phyloP scores from a whole-genome alignment of 2,113 vertebrate genomes.

The Indicator maculatus region DNA sequence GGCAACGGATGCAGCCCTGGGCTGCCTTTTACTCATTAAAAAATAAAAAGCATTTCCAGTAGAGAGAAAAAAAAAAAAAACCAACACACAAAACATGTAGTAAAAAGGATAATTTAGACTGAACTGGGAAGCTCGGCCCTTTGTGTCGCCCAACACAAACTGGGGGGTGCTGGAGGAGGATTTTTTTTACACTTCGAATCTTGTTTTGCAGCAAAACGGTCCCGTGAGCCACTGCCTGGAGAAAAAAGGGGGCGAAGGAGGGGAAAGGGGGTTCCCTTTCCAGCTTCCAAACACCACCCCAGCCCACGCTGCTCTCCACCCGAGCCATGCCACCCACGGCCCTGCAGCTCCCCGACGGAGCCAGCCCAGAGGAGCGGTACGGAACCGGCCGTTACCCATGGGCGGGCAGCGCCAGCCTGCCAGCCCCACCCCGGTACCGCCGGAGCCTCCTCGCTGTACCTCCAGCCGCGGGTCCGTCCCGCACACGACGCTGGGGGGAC shows the following conservation, averaged over 20 bases:
- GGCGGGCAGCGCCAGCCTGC: not conserved
- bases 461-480: not conserved
- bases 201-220: not conserved
- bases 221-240: not conserved
- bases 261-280: not conserved
- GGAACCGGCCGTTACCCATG: not conserved
- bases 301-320: not conserved
- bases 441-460: not conserved
- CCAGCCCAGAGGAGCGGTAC: rapidly evolving
- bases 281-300: not conserved
- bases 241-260: too few relatives aligned
- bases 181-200: not conserved
- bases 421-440: not conserved
- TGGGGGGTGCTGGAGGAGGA: not conserved
- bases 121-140: not conserved
- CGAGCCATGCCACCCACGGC: not conserved
- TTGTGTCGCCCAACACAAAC: not conserved
- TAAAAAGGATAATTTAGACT: not conserved
- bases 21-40: not conserved
- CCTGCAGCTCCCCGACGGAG: not conserved
- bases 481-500: not conserved
- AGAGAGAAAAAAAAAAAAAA: not conserved
- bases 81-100: rapidly evolving
- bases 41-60: not conserved
- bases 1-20: not conserved